Base-by-base conservation (phyloP, 30 jellyfish, hydroid and myxozoan species). In the Pelagia noctiluca region DNA sequence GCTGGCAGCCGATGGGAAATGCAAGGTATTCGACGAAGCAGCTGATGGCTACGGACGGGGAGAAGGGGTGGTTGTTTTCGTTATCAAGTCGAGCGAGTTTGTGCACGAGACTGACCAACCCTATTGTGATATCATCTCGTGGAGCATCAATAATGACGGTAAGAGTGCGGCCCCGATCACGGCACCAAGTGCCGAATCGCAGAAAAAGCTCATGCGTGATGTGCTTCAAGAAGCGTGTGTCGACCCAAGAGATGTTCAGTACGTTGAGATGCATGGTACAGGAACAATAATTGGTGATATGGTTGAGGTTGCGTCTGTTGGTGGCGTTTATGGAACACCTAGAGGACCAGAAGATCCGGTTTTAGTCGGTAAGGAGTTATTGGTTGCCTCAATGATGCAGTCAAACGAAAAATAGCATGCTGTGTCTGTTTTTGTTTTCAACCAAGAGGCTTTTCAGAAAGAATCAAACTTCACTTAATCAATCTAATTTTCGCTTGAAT, bases 31-130 rank as follows among this genome's bases (percentile, higher is more conserved):
- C 62, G 92, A 82, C 52, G 92, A 68, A 63, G 50, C 85, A n/a
- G 81, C 84, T 4, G 92, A 82, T 71, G 92, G 92, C 24, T 82
- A 82, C 30, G 92, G 92, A 22, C 75, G 92, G 30, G 92, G 92
- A 31, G 92, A 82, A 71, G 92, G 78, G 35, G 63, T 71, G 0
- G 71, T 52, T 18, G 92, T 71, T 11, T 29, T 82, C 57, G 38
- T 82, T 0, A 22, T 82, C 19, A 82, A 68, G 38, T 78, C 71
- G 19, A 48, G 77, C 33, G 74, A 68, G 19, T 53, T 25, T 1
- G 84, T 66, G 19, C 38, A 26, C 35, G 28, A 25, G 1, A 33
- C 37, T 1, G 75, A 30, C 34, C 57, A 52, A 3, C 37, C 84
- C 2, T 71, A 82, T 67, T 48, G 92, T 16, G 82, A 82, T 5